Percentiles rank a stretch among this genome's conserved stretches.
Evolutionary conservation across 2,888 invertebrate species (phyloP).

Genomic region (Drosophila rellima): DNA sequence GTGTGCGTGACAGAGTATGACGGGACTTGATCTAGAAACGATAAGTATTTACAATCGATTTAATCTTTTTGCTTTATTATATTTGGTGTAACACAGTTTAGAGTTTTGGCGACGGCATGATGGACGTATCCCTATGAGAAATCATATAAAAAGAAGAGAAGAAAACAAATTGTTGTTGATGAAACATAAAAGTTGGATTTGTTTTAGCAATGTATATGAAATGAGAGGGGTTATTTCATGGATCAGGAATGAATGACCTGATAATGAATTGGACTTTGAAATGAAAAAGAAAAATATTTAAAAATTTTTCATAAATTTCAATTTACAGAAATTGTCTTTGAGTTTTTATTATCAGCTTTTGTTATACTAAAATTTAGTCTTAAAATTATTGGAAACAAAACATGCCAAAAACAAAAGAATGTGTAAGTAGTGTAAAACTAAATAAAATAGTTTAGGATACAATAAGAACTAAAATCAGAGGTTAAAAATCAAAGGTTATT

Average conservation of each 20-base stretch:
- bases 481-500: constrained; percentile 35
- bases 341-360: constrained; percentile 55
- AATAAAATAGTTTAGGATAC: constrained; percentile 32
- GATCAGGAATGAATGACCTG: constrained; percentile 23
- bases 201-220: constrained; percentile 46
- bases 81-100: constrained; percentile 75
- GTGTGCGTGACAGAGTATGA: constrained; percentile 47
- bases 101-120: constrained; percentile 83
- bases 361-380: constrained; percentile 33
- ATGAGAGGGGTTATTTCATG: constrained; percentile 16
- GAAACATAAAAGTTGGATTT: constrained; percentile 56
- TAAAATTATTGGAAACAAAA: constrained; percentile 29
- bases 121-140: constrained; percentile 80
- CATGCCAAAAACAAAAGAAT: constrained; percentile 33
- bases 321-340: constrained; percentile 47
- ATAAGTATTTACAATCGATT: constrained; percentile 67
- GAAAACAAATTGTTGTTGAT: constrained; percentile 67
- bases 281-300: constrained; percentile 25
- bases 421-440: constrained; percentile 42
- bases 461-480: constrained; percentile 20
- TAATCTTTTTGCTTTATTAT: constrained; percentile 22
- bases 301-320: constrained; percentile 21
- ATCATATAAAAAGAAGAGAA: constrained; percentile 81
- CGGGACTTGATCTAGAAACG: constrained; percentile 55
- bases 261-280: constrained; percentile 23